These are phyloP conservation scores for Dendrocincla fuliginosa DNA, from an alignment of 2,797 vertebrate genomes.

Conservation along the genomic window DNA sequence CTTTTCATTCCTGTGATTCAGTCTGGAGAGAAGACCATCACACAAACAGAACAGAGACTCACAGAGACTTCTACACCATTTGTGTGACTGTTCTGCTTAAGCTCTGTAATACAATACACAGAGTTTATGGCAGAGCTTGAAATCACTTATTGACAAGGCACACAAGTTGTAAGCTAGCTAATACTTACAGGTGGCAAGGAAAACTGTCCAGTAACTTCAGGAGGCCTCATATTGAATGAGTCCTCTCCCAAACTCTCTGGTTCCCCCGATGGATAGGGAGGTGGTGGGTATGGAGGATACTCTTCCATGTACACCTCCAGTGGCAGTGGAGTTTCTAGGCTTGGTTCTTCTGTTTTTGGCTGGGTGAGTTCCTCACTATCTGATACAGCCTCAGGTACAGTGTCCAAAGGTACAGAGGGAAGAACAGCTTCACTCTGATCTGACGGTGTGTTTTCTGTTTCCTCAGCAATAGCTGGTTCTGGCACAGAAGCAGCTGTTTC, in stretches of 20 bases:
- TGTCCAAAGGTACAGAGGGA: conserved; percentile 77
- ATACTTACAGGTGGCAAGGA: conserved; percentile 89
- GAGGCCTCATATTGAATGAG: conserved; percentile 86
- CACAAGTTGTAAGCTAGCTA: neutral
- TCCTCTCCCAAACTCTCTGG: conserved; percentile 88
- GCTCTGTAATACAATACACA: neutral
- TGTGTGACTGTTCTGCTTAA: neutral
- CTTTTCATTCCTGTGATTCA: neutral
- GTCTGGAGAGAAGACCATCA: neutral
- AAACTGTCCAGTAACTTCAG: conserved; percentile 92
- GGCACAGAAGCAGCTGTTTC: conserved; percentile 51
- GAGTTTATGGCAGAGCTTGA: neutral
- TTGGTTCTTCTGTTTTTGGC: conserved; percentile 56
- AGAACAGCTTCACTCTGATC: conserved; percentile 77
- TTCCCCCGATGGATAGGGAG: conserved; percentile 90
- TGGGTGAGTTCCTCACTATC: conserved; percentile 14
- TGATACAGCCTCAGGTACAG: conserved; percentile 73
- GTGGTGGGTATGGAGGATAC: conserved; percentile 94
- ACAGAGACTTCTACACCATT: neutral
- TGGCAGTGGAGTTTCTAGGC: conserved; percentile 64
- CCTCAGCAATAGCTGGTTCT: conserved; percentile 59
- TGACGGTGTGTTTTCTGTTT: conserved; percentile 44
- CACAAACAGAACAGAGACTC: neutral
- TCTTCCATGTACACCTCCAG: conserved; percentile 90
- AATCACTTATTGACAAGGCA: neutral